A percentile compares a stretch with the other conserved stretches of the same genome.
Evolutionary conservation across 53 echinoderm and acorn worm species (phyloP).

Genomic region (Astropecten irregularis): DNA sequence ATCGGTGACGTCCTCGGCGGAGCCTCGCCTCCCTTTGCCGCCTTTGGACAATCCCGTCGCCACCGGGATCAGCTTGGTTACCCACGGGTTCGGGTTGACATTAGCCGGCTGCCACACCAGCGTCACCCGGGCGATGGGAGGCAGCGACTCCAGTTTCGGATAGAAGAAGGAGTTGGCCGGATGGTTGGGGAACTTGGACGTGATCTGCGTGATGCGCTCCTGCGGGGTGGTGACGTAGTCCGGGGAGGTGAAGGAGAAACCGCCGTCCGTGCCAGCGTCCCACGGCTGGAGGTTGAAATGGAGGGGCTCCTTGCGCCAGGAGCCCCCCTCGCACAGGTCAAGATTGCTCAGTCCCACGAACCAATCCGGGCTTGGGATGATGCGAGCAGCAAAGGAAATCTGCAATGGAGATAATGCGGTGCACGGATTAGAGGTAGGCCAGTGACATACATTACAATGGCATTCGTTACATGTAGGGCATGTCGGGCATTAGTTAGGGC

Average conservation of each 20-base stretch:
- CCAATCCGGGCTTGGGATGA: constrained; percentile 91
- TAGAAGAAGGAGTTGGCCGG: constrained; percentile 87
- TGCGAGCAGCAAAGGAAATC: constrained; percentile 77
- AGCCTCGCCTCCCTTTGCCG: not conserved
- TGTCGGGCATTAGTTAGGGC: too few relatives aligned
- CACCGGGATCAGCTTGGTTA: constrained; percentile 10
- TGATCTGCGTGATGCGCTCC: constrained; percentile 69
- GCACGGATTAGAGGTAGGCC: too few relatives aligned
- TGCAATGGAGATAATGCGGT: constrained; percentile 16
- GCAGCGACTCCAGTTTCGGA: constrained; percentile 58
- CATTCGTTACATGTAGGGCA: too few relatives aligned
- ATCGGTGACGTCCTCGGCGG: not conserved
- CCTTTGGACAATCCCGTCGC: constrained; percentile 5
- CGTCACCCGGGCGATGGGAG: constrained; percentile 76
- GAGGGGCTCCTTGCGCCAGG: constrained; percentile 65
- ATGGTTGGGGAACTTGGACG: constrained; percentile 65
- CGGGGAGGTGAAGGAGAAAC: constrained; percentile 87
- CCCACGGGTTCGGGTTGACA: constrained; percentile 42
- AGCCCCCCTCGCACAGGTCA: constrained; percentile 68
- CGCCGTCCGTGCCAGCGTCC: constrained; percentile 89
- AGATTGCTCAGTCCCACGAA: constrained; percentile 75
- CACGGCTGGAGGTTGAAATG: constrained; percentile 69
- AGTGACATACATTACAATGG: too few relatives aligned
- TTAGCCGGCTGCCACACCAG: constrained; percentile 34
- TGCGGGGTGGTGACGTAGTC: constrained; percentile 64